Conservation (phyloP, 2,888 invertebrate species). For the Meiosimyza platycephala region DNA sequence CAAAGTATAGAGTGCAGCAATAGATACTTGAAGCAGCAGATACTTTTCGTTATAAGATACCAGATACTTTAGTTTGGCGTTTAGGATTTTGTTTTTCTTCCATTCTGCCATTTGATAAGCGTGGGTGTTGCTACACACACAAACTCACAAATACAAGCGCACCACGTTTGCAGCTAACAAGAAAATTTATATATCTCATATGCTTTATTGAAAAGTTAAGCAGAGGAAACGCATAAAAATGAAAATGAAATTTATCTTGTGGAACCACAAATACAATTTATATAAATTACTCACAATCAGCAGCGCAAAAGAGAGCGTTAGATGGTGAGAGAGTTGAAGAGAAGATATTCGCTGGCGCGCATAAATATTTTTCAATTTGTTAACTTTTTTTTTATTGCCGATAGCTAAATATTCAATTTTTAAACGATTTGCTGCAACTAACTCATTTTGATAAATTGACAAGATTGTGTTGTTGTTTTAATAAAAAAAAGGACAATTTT, state of each 20-base stretch:
- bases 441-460: too few species aligned
- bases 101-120: background rate
- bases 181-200: conserved; percentile 4
- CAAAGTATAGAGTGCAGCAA: too few species aligned
- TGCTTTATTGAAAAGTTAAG: conserved; percentile 11
- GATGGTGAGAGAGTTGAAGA: too few species aligned
- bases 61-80: background rate
- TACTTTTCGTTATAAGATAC: background rate
- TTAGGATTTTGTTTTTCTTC: too few species aligned
- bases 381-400: too few species aligned
- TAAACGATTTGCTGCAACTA: too few species aligned
- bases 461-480: too few species aligned
- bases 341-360: too few species aligned
- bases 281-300: too few species aligned
- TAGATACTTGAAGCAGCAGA: background rate
- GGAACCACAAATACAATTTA: background rate
- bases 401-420: too few species aligned
- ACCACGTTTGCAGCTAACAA: background rate
- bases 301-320: too few species aligned
- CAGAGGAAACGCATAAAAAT: conserved; percentile 12
- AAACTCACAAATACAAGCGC: conserved; percentile 16
- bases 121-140: conserved; percentile 17
- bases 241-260: background rate
- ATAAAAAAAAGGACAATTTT: background rate
- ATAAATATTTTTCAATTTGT: too few species aligned